These are phyloP conservation scores for Sceloporus undulatus DNA, from an alignment of 2,113 vertebrate species.

Conservation along the genomic window DNA sequence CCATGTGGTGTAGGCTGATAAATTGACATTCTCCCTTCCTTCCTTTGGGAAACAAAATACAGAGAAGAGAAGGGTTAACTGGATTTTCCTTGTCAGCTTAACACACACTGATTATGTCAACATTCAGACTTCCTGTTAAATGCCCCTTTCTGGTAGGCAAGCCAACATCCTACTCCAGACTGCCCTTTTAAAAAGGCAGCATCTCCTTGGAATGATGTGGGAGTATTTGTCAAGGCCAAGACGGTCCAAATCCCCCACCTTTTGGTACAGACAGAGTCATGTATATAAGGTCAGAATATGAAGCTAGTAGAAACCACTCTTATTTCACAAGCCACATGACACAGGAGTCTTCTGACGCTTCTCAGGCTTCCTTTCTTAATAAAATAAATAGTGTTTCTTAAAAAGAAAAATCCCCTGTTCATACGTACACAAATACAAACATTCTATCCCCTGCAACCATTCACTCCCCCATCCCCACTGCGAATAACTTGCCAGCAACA, in stretches of 20 bases:
- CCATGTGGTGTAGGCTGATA: conserved; percentile 55
- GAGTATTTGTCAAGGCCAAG: neutral
- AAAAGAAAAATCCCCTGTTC: conserved; percentile 57
- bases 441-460: conserved; percentile 46
- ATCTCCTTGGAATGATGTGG: conserved; percentile 54
- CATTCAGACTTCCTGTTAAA: conserved; percentile 45
- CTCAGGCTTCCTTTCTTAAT: conserved; percentile 46
- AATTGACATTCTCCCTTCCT: conserved; percentile 67
- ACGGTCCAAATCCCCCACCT: neutral
- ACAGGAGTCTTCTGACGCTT: conserved; percentile 34
- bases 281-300: neutral
- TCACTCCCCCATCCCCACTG: conserved; percentile 36
- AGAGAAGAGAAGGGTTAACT: conserved; percentile 41
- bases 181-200: conserved; percentile 43
- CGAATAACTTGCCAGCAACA: conserved; percentile 31
- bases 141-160: conserved; percentile 33
- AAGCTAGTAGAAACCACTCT: conserved; percentile 44
- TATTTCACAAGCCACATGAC: conserved; percentile 28
- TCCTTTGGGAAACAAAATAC: conserved; percentile 69
- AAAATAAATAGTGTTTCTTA: conserved; percentile 75
- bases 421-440: conserved; percentile 26
- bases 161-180: conserved; percentile 5
- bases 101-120: conserved; percentile 50
- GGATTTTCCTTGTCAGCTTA: conserved; percentile 50
- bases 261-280: neutral